Evolutionary conservation across 1,140 invertebrate species (phyloP).

Genomic region (Caenorhabditis remanei): DNA sequence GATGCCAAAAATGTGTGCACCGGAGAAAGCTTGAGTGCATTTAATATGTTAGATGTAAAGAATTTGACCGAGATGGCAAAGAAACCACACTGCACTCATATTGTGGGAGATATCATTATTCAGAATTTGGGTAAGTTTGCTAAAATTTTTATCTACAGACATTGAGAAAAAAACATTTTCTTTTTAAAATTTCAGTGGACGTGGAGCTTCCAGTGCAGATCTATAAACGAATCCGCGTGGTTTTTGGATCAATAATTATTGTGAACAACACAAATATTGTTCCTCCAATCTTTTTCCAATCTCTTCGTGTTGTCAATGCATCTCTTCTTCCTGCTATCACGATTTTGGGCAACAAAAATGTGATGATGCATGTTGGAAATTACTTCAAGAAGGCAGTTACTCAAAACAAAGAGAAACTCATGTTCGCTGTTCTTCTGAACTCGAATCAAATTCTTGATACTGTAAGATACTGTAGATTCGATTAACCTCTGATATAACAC

Average conservation of each 20-base stretch:
- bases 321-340: not conserved
- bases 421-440: not conserved
- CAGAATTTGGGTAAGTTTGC: not conserved
- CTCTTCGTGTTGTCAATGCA: slow-evolving; percentile 3
- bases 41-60: not conserved
- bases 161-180: too few relatives aligned
- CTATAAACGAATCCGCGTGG: not conserved
- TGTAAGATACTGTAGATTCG: not conserved
- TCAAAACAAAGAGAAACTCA: not conserved
- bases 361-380: not conserved
- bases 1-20: not conserved
- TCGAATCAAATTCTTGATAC: not conserved
- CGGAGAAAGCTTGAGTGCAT: not conserved
- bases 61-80: not conserved
- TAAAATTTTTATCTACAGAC: not conserved
- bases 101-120: not conserved
- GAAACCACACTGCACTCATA: not conserved
- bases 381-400: not conserved
- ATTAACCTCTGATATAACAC: not conserved
- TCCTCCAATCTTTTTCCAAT: not conserved
- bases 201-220: not conserved
- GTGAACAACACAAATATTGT: not conserved
- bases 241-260: not conserved
- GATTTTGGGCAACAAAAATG: not conserved
- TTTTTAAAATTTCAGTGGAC: not conserved